Base-by-base conservation (phyloP, 1,140 invertebrate genomes). In the Ladona fulva region DNA sequence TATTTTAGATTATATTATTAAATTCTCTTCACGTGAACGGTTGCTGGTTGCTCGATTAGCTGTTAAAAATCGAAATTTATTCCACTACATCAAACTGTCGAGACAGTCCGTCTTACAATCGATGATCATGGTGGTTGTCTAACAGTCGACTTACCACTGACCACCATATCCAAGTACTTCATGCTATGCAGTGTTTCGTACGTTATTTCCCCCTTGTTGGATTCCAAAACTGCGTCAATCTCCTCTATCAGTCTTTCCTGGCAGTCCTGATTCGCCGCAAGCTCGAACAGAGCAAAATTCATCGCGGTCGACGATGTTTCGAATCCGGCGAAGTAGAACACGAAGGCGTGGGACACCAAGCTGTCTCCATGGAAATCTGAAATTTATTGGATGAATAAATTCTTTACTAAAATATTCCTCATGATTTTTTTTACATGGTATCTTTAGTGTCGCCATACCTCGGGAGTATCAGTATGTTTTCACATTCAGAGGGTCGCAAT, bases 251-350 rank as follows among this genome's bases (percentile, higher is more conserved):
- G 24, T 42, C 16, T 76, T 24, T 42, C 8, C 74, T 75, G 74
- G 24, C 24, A 25, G 19, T 75, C 19, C 16, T 14, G 74, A 75
- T 76, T 37, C n/a, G 19, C 19, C 1, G 76, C 76, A 12, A 76
- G 42, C n/a, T 76, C 76, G n/a, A 42, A 22, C 7, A 76, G 29
- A 25, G 44, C 76, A 44, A 76, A 76, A 11, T 24, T 76, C 44
- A 52, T 42, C 25, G 29, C 76, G 16, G 25, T 76, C 3, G 76
- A 76, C 16, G 74, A 75, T 3, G 88, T 84, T 80, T 89, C 87
- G 74, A 81, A 83, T 42, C 82, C 82, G 76, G 81, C 82, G 24
- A 80, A 73, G 74, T 83, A 81, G 75, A 84, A 83, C 0, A 83
- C 11, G 12, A 82, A 73, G 42, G 79, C 81, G 77, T 84, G 83